Evolutionary conservation across 2,113 vertebrate genomes (phyloP).

Genomic region (Larimichthys polyactis): DNA sequence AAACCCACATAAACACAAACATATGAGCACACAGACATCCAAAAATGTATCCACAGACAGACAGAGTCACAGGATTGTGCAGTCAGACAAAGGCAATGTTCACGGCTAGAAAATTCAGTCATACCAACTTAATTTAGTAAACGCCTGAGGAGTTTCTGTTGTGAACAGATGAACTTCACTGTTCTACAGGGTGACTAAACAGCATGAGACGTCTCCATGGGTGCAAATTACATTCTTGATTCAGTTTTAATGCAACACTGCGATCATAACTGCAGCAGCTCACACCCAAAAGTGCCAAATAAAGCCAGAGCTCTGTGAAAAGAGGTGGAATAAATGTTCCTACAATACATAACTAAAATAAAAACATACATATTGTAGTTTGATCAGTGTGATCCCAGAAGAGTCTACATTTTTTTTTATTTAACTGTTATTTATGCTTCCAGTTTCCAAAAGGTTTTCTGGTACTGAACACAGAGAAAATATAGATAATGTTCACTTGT

Average conservation of each 20-base stretch:
- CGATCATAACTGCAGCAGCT: background rate
- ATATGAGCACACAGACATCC: background rate
- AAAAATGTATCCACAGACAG: slow-evolving; percentile 11
- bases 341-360: background rate
- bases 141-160: background rate
- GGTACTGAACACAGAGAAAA: background rate
- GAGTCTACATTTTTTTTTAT: background rate
- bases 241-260: slow-evolving; percentile 3
- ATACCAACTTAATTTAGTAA: slow-evolving; percentile 25
- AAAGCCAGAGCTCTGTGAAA: background rate
- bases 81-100: slow-evolving; percentile 29
- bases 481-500: background rate
- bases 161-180: slow-evolving; percentile 16
- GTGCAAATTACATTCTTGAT: slow-evolving; percentile 5
- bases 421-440: background rate
- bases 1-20: background rate
- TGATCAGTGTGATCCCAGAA: background rate
- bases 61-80: slow-evolving; percentile 13
- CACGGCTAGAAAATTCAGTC: background rate
- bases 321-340: background rate
- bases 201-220: background rate
- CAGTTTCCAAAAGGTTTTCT: background rate
- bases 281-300: background rate
- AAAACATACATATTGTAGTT: background rate
- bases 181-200: slow-evolving; percentile 20